Percentiles rank a stretch among this genome's conserved stretches.
Conservation (phyloP, 1,140 invertebrate genomes). For the Caenorhabditis remanei region DNA sequence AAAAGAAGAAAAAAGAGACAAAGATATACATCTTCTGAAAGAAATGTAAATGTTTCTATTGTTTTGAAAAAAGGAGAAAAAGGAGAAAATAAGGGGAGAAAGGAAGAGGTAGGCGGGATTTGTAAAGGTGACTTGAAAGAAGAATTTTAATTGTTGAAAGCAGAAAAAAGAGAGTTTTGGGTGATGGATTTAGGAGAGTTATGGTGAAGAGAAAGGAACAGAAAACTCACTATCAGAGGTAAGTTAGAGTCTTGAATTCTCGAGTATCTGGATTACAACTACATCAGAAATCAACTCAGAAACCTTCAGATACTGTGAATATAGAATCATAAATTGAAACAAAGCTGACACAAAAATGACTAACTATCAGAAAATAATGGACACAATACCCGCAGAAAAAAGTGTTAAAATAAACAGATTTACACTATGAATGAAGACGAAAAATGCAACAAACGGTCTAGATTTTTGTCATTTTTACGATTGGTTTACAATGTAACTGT, state of each 20-base stretch:
- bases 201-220: no score
- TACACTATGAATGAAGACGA: neutral
- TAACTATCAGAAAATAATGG: no score
- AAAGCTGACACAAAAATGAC: no score
- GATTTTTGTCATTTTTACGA: neutral
- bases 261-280: no score
- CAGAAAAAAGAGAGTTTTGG: no score
- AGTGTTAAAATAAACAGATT: neutral
- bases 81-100: neutral
- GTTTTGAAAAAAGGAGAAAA: constrained; percentile 18
- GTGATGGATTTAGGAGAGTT: no score
- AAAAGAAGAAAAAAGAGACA: neutral
- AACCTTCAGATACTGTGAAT: no score
- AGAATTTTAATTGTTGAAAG: neutral
- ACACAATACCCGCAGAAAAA: neutral
- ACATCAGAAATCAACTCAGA: no score
- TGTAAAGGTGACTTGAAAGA: neutral
- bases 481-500: constrained; percentile 34
- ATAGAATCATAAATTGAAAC: no score
- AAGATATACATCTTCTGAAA: constrained; percentile 22
- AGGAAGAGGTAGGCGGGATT: neutral
- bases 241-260: no score
- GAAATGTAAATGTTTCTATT: constrained; percentile 33
- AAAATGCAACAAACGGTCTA: constrained; percentile 10
- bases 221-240: no score